phyloP scores from a whole-genome alignment of 2,888 invertebrate species.

The Pseudeuparius sepicola region DNA sequence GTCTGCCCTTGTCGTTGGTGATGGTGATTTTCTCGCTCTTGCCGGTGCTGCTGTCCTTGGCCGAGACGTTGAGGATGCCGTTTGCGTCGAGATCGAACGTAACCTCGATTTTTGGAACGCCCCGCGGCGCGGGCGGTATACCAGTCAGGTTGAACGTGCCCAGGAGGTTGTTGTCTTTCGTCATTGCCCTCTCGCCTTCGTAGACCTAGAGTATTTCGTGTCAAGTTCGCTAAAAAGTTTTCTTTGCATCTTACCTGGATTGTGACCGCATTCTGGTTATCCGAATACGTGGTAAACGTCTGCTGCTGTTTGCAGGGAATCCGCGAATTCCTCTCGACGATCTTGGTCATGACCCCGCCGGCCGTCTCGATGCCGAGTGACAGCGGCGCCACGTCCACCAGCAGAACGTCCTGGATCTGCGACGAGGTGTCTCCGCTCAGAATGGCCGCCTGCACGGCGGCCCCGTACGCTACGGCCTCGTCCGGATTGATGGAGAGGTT shows the following conservation, averaged over 20 bases:
- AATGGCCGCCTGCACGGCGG: slow-evolving; percentile 90
- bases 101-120: slow-evolving; percentile 65
- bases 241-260: slow-evolving; percentile 49
- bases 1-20: slow-evolving; percentile 75
- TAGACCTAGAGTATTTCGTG: slow-evolving; percentile 45
- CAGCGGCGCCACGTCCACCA: slow-evolving; percentile 71
- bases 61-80: slow-evolving; percentile 74
- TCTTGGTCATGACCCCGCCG: slow-evolving; percentile 74
- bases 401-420: slow-evolving; percentile 69
- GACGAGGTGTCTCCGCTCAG: slow-evolving; percentile 59
- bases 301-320: slow-evolving; percentile 72
- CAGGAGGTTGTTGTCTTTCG: slow-evolving; percentile 78
- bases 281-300: slow-evolving; percentile 82
- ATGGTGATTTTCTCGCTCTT: slow-evolving; percentile 74
- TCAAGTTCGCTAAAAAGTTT: background rate
- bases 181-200: slow-evolving; percentile 84
- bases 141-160: slow-evolving; percentile 75
- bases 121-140: slow-evolving; percentile 77
- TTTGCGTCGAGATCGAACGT: slow-evolving; percentile 86
- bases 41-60: slow-evolving; percentile 70
- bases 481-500: slow-evolving; percentile 90
- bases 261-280: slow-evolving; percentile 84
- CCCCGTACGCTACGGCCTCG: slow-evolving; percentile 88
- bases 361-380: slow-evolving; percentile 77
- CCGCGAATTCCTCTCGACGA: slow-evolving; percentile 73